Percentiles rank a stretch among this genome's conserved stretches.
phyloP scores from a whole-genome alignment of 2,113 vertebrate genomes.

The Peucedramus taeniatus region DNA sequence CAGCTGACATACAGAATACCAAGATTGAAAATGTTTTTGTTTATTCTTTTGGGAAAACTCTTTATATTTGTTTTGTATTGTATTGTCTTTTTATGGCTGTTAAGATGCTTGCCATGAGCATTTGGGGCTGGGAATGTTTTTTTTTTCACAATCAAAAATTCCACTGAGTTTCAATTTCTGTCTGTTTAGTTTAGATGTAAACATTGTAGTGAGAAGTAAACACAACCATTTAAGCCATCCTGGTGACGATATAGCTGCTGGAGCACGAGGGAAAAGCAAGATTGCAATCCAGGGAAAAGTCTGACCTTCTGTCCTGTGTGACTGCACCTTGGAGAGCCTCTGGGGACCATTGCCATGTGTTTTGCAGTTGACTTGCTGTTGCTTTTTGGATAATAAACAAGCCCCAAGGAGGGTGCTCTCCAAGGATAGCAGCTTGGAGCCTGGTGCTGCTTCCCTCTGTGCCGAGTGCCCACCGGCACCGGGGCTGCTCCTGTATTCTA shows the following conservation, averaged over 20 bases:
- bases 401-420: accelerated
- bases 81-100: background rate
- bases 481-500: background rate
- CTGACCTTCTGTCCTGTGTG: background rate
- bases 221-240: background rate
- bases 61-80: background rate
- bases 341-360: background rate
- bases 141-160: background rate
- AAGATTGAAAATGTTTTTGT: background rate
- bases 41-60: background rate
- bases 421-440: background rate
- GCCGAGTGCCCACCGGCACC: accelerated
- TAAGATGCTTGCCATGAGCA: background rate
- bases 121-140: background rate
- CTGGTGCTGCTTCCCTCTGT: background rate
- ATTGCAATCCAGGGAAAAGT: background rate
- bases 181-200: background rate
- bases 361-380: background rate
- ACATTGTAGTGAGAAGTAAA: background rate
- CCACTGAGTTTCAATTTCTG: background rate
- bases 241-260: background rate
- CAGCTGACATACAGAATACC: background rate
- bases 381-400: background rate
- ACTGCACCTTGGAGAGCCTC: background rate
- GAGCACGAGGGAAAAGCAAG: background rate